phyloP scores from a whole-genome alignment of 2,888 invertebrate species.

The Clitarchus hookeri region DNA sequence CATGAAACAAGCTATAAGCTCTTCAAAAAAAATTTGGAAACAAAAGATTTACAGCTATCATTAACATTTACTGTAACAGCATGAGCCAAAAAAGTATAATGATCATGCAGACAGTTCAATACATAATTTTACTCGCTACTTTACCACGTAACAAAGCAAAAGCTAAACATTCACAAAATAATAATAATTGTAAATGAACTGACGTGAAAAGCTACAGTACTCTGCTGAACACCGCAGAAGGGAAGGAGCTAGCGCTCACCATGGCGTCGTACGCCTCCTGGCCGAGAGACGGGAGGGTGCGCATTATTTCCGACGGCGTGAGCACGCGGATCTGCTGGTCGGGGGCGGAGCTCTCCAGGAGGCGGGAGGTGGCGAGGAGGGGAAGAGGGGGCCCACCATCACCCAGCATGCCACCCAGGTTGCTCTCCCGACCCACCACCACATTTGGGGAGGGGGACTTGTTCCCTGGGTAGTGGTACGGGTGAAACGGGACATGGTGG shows the following conservation, averaged over 20 bases:
- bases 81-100: too few relatives aligned
- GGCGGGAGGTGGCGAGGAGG: conserved; percentile 47
- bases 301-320: conserved; percentile 89
- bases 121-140: too few relatives aligned
- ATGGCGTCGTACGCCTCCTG: conserved; percentile 69
- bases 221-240: background rate
- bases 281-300: conserved; percentile 84
- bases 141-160: too few relatives aligned
- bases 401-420: conserved; percentile 31
- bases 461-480: conserved; percentile 1
- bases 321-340: conserved; percentile 88
- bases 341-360: conserved; percentile 49
- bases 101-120: too few relatives aligned
- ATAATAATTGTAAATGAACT: too few relatives aligned
- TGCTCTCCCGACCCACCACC: conserved; percentile 38
- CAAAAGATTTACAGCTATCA: too few relatives aligned
- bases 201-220: too few relatives aligned
- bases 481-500: conserved; percentile 25
- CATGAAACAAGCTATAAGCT: too few relatives aligned
- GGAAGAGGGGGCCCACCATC: conserved; percentile 29
- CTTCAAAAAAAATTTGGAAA: too few relatives aligned
- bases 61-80: too few relatives aligned
- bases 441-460: conserved; percentile 38
- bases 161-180: too few relatives aligned
- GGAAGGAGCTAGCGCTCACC: conserved; percentile 42